These are phyloP conservation scores for Caenorhabditis remanei DNA, from an alignment of 1,140 invertebrate genomes.

Conservation along the genomic window DNA sequence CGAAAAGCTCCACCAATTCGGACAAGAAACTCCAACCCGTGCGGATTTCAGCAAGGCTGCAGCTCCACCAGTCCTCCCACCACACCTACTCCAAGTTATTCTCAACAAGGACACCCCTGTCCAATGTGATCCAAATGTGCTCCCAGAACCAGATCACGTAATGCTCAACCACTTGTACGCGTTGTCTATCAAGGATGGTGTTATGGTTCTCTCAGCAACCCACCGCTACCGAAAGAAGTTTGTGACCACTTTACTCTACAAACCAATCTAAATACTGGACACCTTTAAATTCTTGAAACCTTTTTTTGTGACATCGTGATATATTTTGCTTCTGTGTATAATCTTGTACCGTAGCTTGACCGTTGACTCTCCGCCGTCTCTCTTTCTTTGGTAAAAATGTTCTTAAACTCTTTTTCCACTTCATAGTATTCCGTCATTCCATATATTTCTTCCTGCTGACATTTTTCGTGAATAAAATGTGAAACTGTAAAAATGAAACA, in stretches of 20 bases:
- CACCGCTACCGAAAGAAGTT: slow-evolving; percentile 97
- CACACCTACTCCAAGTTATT: slow-evolving; percentile 85
- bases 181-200: slow-evolving; percentile 97
- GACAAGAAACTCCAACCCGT: slow-evolving; percentile 89
- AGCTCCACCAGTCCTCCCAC: slow-evolving; percentile 95
- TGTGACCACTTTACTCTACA: slow-evolving; percentile 98
- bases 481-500: too few species aligned
- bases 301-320: slow-evolving; percentile 36
- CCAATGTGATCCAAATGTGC: slow-evolving; percentile 94
- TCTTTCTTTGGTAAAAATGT: neutral
- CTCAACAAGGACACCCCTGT: slow-evolving; percentile 95
- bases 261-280: slow-evolving; percentile 82
- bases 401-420: too few species aligned
- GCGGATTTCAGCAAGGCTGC: slow-evolving; percentile 92
- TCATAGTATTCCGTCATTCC: too few species aligned
- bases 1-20: slow-evolving; percentile 81
- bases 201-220: slow-evolving; percentile 97
- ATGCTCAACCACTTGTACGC: slow-evolving; percentile 99
- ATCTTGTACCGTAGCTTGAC: neutral
- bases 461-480: too few species aligned
- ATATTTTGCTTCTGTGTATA: neutral
- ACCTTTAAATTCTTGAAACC: neutral
- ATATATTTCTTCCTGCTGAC: too few species aligned
- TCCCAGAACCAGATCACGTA: slow-evolving; percentile 99
- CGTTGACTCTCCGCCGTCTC: slow-evolving; percentile 5